A percentile compares a stretch with the other conserved stretches of the same genome.
Evolutionary conservation across 2,113 vertebrate genomes (phyloP).

Genomic region (Oxyruncus cristatus): DNA sequence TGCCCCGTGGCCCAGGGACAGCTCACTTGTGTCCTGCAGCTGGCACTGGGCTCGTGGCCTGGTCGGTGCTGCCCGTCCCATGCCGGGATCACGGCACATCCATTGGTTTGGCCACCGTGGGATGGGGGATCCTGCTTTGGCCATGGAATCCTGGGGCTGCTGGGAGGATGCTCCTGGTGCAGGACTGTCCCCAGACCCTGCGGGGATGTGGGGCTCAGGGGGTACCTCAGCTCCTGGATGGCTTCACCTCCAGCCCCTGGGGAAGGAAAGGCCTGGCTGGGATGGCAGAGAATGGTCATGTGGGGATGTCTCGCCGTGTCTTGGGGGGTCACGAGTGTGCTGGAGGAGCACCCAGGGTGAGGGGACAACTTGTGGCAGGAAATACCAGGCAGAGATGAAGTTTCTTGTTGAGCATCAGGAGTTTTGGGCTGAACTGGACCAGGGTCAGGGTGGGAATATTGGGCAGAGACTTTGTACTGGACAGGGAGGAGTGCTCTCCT

Average conservation of each 20-base stretch:
- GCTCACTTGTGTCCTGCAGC: not conserved
- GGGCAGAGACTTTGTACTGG: not conserved
- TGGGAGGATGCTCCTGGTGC: not conserved
- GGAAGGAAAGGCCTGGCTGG: not conserved
- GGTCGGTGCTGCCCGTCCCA: accelerated
- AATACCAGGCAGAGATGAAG: not conserved
- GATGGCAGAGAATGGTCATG: not conserved
- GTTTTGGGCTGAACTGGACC: not conserved
- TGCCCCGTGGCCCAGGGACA: no score
- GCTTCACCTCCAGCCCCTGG: not conserved
- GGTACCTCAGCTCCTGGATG: accelerated
- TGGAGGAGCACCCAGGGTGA: not conserved
- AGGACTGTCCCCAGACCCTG: not conserved
- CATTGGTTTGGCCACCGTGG: accelerated
- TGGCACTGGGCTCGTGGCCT: accelerated
- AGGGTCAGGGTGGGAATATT: not conserved
- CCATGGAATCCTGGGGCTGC: accelerated
- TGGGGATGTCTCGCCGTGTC: not conserved
- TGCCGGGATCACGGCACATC: accelerated
- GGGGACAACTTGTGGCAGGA: not conserved
- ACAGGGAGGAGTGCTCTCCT: not conserved
- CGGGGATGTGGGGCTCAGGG: accelerated
- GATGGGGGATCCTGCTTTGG: accelerated
- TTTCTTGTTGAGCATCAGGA: accelerated
- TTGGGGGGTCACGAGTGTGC: accelerated